A percentile compares a stretch with the other conserved stretches of the same genome.
phyloP scores from a whole-genome alignment of 1,140 invertebrate species.

The Eupeodes corollae region DNA sequence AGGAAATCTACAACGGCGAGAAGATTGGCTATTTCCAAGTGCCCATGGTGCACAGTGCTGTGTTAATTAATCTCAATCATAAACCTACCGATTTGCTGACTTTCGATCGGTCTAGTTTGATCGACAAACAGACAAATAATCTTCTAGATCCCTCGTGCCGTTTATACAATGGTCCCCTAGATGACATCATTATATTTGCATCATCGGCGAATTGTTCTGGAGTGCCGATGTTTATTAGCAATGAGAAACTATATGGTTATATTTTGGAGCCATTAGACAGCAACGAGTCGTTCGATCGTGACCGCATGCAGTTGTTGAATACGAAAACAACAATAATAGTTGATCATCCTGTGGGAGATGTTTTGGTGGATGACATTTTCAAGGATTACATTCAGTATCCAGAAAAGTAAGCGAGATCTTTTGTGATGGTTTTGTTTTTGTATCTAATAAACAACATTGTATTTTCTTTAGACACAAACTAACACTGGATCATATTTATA shows the following conservation, averaged over 20 bases:
- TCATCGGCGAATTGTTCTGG: slow-evolving; percentile 62
- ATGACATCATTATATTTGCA: slow-evolving; percentile 94
- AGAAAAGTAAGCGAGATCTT: slow-evolving; percentile 12
- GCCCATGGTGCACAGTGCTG: slow-evolving; percentile 84
- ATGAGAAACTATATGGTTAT: slow-evolving; percentile 72
- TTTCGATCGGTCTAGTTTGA: slow-evolving; percentile 56
- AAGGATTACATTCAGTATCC: slow-evolving; percentile 11
- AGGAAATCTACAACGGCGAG: slow-evolving; percentile 63
- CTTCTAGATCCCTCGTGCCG: slow-evolving; percentile 4
- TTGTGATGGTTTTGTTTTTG: slow-evolving; percentile 6
- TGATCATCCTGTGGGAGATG: slow-evolving; percentile 33
- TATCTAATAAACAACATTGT: slow-evolving; percentile 23
- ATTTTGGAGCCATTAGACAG: slow-evolving; percentile 70
- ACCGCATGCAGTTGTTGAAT: slow-evolving; percentile 64
- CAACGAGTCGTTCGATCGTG: slow-evolving; percentile 49
- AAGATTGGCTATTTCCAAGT: slow-evolving; percentile 68
- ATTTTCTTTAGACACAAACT: slow-evolving; percentile 40
- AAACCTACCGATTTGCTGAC: slow-evolving; percentile 55
- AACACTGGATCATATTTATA: slow-evolving; percentile 67
- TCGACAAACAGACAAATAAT: slow-evolving; percentile 24
- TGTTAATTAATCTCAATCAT: slow-evolving; percentile 67
- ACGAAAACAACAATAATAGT: slow-evolving; percentile 64
- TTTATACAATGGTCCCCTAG: slow-evolving; percentile 60
- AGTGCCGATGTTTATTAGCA: slow-evolving; percentile 66
- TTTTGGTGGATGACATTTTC: slow-evolving; percentile 22